A percentile compares a stretch with the other conserved stretches of the same genome.
phyloP scores from a whole-genome alignment of 2,888 invertebrate species.

The Xestia sexstrigata region DNA sequence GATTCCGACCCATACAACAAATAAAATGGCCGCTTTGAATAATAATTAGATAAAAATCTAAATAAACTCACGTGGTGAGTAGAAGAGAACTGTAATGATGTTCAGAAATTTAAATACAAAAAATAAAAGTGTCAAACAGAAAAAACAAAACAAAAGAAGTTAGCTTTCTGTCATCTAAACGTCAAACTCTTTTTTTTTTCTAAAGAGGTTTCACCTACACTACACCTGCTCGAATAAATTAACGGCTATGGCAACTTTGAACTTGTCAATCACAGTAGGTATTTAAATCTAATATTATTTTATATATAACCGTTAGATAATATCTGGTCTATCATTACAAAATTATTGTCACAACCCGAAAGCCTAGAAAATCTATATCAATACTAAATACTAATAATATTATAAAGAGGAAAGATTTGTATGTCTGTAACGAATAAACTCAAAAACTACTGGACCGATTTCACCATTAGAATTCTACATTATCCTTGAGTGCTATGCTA shows the following conservation, averaged over 20 bases:
- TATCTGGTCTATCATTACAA: not conserved
- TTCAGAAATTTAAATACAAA: not conserved
- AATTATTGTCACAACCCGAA: not conserved
- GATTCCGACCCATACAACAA: conserved; percentile 27
- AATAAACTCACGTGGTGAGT: conserved; percentile 8
- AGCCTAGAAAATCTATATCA: not conserved
- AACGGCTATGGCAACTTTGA: not conserved
- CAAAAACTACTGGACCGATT: no score
- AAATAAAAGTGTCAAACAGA: not conserved
- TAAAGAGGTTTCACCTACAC: not conserved
- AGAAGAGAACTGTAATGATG: not conserved
- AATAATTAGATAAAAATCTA: conserved; percentile 33
- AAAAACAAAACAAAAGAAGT: conserved; percentile 7
- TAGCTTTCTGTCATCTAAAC: not conserved
- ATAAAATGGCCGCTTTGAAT: conserved; percentile 25
- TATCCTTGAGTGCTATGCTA: no score
- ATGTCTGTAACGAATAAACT: no score
- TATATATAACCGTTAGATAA: not conserved
- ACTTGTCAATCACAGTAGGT: not conserved
- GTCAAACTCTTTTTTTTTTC: not conserved
- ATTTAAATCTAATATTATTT: no score
- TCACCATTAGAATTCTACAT: no score
- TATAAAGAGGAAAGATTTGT: no score
- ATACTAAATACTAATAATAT: no score
- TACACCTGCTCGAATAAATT: not conserved